A percentile compares a stretch with the other conserved stretches of the same genome.
Conservation (phyloP, 2,113 vertebrate species). For the Semnornis frantzii region DNA sequence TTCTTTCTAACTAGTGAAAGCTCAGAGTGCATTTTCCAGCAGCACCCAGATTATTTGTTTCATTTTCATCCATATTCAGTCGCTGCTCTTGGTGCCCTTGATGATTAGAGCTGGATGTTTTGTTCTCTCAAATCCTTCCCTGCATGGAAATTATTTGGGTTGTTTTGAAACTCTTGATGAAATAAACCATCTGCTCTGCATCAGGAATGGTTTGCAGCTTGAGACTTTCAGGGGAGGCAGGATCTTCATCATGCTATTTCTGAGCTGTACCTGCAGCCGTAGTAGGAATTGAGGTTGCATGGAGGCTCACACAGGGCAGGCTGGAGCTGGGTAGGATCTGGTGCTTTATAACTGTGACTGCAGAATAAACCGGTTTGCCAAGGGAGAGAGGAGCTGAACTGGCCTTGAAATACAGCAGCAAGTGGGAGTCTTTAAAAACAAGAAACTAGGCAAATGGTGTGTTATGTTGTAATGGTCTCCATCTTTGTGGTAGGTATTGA, state of each 20-base stretch:
- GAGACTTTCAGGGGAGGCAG: not conserved
- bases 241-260: not conserved
- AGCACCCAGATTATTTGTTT: not conserved
- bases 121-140: not conserved
- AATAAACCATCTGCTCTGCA: not conserved
- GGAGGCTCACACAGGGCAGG: not conserved
- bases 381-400: not conserved
- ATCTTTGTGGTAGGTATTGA: not conserved
- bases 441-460: not conserved
- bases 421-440: not conserved
- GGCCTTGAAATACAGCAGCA: not conserved
- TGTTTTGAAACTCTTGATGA: not conserved
- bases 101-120: not conserved
- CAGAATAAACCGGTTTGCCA: not conserved
- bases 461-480: not conserved
- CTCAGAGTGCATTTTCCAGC: not conserved
- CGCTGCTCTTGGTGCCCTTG: not conserved
- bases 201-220: not conserved
- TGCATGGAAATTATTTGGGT: not conserved
- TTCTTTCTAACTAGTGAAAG: not conserved
- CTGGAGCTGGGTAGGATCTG: fast-evolving
- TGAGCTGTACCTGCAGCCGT: not conserved
- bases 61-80: not conserved
- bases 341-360: not conserved
- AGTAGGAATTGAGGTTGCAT: not conserved